Conservation (phyloP, 37 sponge, comb jelly and placozoan species). For the Chondrosia reniformis region DNA sequence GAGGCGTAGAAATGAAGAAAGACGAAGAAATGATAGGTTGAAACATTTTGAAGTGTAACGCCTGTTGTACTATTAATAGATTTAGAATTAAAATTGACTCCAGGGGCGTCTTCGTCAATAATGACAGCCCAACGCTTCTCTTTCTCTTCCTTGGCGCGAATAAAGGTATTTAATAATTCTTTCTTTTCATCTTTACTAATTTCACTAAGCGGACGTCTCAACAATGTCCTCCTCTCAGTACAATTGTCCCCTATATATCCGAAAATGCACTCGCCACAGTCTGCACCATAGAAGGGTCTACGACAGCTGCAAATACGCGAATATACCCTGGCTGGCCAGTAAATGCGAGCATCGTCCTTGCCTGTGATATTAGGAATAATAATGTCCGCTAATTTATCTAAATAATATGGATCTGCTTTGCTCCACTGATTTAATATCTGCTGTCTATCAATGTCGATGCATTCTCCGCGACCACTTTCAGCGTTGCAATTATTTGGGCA, state of each 20-base stretch:
- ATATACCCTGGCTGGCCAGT: slow-evolving; percentile 1
- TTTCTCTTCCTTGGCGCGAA: not conserved
- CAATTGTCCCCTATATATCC: not conserved
- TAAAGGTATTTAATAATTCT: not conserved
- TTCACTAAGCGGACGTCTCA: not conserved
- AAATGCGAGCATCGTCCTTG: not conserved
- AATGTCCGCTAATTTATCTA: too few species aligned
- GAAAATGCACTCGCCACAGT: slow-evolving; percentile 3
- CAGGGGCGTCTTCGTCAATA: not conserved
- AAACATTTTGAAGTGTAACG: slow-evolving; percentile 1
- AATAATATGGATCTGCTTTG: too few species aligned
- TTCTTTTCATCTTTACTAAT: not conserved
- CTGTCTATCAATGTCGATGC: not conserved
- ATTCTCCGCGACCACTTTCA: not conserved
- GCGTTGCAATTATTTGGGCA: not conserved
- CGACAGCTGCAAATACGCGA: not conserved
- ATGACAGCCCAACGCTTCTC: not conserved
- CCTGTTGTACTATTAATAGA: not conserved
- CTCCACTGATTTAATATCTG: too few species aligned
- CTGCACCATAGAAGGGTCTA: not conserved
- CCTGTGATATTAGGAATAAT: not conserved
- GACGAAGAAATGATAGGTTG: slow-evolving; percentile 24
- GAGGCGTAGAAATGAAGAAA: not conserved
- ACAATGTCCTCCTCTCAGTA: not conserved
- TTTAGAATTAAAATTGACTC: too few species aligned